Percentiles rank a stretch among this genome's conserved stretches.
These are phyloP conservation scores for Melanogrammus aeglefinus DNA, from an alignment of 2,797 vertebrate genomes.

Conservation along the genomic window DNA sequence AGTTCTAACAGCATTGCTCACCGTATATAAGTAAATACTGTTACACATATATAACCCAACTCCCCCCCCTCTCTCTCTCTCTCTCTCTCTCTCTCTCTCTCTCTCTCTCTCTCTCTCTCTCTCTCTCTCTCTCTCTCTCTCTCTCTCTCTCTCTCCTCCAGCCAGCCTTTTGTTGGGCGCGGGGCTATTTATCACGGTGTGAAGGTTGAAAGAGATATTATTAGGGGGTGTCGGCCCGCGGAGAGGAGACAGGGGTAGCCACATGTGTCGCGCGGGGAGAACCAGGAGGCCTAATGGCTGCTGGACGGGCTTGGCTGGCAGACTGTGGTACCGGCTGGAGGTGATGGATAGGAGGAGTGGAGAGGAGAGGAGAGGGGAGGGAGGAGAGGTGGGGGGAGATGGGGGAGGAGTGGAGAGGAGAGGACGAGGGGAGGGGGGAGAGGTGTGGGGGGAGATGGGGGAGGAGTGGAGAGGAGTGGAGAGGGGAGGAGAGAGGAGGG, in stretches of 20 bases:
- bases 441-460: neutral
- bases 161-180: constrained; percentile 91
- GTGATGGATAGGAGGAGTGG: constrained; percentile 98
- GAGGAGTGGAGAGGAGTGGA: constrained; percentile 22
- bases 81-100: too few species aligned
- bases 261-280: constrained; percentile 99
- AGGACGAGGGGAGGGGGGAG: constrained; percentile 16
- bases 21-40: neutral
- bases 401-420: constrained; percentile 51
- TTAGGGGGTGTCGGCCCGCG: constrained; percentile 90
- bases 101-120: too few species aligned
- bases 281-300: constrained; percentile 93
- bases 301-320: constrained; percentile 99
- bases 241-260: constrained; percentile 99
- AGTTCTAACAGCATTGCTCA: neutral
- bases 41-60: neutral
- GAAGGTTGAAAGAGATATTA: constrained; percentile 99
- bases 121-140: constrained; percentile 15
- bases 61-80: too few species aligned
- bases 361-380: constrained; percentile 75
- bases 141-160: constrained; percentile 28
- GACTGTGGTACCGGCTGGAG: constrained; percentile 90
- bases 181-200: constrained; percentile 99
- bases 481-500: too few species aligned
- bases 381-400: constrained; percentile 1